Conservation (phyloP, 2,113 vertebrate species). For the Eurystomus gularis region DNA sequence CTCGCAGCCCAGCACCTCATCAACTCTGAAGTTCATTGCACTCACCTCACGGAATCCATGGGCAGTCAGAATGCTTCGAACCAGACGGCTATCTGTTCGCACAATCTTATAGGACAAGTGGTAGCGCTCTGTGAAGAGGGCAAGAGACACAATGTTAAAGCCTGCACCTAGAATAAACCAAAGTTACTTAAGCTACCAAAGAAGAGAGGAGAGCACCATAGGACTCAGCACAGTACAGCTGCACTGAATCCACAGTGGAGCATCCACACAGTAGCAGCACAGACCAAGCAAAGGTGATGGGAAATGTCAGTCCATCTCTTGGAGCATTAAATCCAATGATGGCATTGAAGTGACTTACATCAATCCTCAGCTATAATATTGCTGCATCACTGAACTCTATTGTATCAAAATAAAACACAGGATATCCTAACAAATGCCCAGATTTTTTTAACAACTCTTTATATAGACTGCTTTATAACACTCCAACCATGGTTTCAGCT, state of each 20-base stretch:
- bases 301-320: background rate
- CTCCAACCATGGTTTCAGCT: background rate
- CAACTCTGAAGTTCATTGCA: background rate
- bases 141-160: background rate
- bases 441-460: background rate
- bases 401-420: background rate
- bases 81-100: constrained; percentile 92
- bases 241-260: background rate
- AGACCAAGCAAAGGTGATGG: background rate
- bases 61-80: constrained; percentile 88
- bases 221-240: background rate
- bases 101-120: constrained; percentile 95
- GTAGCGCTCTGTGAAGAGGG: constrained; percentile 81
- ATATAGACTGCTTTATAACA: background rate
- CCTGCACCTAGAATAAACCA: background rate
- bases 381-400: background rate
- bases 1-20: background rate
- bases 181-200: background rate
- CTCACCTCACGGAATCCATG: constrained; percentile 95
- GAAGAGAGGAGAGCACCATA: background rate
- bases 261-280: background rate
- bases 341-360: background rate
- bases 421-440: background rate
- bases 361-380: background rate
- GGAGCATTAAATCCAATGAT: background rate